Conservation (phyloP, 2,797 vertebrate genomes). For the Petrocephalus sullivani region DNA sequence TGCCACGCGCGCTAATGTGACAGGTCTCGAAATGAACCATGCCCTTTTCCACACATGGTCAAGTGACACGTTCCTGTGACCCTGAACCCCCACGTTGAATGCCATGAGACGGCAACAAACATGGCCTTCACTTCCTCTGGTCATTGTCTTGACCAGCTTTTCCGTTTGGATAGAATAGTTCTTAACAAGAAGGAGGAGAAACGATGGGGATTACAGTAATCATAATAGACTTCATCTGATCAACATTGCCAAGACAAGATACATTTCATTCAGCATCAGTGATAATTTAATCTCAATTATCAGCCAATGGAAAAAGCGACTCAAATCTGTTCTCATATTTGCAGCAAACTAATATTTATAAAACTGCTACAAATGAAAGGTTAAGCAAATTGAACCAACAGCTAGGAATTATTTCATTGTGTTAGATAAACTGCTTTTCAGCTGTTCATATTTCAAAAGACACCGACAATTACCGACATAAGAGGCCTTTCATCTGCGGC, state of each 20-base stretch:
- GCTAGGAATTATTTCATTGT: neutral
- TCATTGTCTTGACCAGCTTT: neutral
- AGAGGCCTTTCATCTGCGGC: neutral
- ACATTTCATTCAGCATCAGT: neutral
- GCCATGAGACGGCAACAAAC: conserved; percentile 33
- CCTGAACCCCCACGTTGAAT: conserved; percentile 32
- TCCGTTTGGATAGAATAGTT: conserved; percentile 20
- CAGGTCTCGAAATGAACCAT: neutral
- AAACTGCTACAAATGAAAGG: neutral
- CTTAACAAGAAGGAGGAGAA: neutral
- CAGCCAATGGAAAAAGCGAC: neutral
- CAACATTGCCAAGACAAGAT: conserved; percentile 42
- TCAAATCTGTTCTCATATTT: neutral
- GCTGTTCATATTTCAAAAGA: neutral
- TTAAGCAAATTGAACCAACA: neutral
- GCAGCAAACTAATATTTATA: neutral
- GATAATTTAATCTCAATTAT: neutral
- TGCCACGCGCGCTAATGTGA: neutral
- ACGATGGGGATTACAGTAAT: conserved; percentile 59
- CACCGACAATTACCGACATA: neutral
- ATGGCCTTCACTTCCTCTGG: conserved; percentile 25
- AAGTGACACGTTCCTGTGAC: conserved; percentile 51
- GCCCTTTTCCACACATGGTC: conserved; percentile 23
- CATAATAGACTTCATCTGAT: conserved; percentile 57
- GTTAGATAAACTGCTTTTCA: neutral